Evolutionary conservation across 2,888 invertebrate genomes (phyloP).

Genomic region (Sturmia bella): DNA sequence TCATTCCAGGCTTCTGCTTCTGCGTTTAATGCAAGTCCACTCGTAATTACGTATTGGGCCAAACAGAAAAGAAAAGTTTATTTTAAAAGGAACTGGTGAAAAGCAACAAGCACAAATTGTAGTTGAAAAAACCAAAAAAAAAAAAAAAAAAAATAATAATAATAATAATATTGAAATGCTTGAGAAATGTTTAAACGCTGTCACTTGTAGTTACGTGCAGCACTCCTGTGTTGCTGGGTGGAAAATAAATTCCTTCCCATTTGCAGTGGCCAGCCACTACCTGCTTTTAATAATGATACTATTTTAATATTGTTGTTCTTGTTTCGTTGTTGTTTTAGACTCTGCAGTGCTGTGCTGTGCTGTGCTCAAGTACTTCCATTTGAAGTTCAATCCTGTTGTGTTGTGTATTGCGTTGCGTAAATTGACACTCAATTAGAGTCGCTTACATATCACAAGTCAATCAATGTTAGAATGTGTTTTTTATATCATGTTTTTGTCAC

Average conservation of each 20-base stretch:
- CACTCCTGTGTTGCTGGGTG: neutral
- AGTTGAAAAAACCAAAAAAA: constrained; percentile 26
- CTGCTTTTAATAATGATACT: constrained; percentile 3
- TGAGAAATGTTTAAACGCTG: constrained; percentile 53
- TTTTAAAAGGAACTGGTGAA: constrained; percentile 39
- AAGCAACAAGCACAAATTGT: constrained; percentile 10
- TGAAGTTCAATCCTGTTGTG: constrained; percentile 56
- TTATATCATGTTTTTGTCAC: constrained; percentile 61
- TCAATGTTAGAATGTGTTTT: constrained; percentile 78
- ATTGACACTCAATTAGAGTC: constrained; percentile 78
- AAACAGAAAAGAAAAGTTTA: constrained; percentile 40
- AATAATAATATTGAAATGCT: constrained; percentile 40
- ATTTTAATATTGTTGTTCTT: neutral
- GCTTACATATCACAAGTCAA: constrained; percentile 80
- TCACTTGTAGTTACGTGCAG: constrained; percentile 14
- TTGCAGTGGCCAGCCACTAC: neutral
- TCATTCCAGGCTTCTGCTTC: constrained; percentile 25
- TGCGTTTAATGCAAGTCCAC: neutral
- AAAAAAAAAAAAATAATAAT: constrained; percentile 6
- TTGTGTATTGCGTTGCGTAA: constrained; percentile 67
- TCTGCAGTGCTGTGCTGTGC: constrained; percentile 4
- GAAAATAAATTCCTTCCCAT: constrained; percentile 10
- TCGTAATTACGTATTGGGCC: constrained; percentile 13
- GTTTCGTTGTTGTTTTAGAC: neutral
- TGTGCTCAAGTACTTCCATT: constrained; percentile 30